Evolutionary conservation across 64 coral and sea anemone genomes (phyloP).

Genomic region (Dendrophyllia cribrosa): DNA sequence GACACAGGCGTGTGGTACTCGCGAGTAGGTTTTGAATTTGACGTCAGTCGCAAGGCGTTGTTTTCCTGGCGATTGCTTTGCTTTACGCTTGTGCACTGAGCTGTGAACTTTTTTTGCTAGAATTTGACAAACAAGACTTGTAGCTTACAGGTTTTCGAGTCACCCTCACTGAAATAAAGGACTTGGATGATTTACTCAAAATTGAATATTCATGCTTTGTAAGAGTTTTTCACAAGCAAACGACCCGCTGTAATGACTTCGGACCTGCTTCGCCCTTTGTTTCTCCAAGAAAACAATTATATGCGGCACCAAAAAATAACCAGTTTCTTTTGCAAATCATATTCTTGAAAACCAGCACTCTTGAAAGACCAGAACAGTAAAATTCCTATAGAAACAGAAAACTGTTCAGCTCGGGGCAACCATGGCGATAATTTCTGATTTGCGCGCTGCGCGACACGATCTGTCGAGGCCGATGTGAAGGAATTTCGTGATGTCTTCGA

Average conservation of each 20-base stretch:
- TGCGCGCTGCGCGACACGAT: no score
- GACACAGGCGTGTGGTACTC: constrained; percentile 9
- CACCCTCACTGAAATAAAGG: constrained; percentile 66
- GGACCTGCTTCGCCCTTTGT: constrained; percentile 75
- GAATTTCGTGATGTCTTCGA: constrained; percentile 37
- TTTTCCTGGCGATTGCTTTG: background rate
- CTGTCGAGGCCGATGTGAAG: constrained; percentile 26
- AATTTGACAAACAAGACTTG: constrained; percentile 63
- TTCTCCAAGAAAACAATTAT: constrained; percentile 23
- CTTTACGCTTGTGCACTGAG: constrained; percentile 35
- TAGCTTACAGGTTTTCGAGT: constrained; percentile 66
- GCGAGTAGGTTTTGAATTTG: constrained; percentile 17
- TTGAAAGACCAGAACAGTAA: background rate
- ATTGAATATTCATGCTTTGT: constrained; percentile 85
- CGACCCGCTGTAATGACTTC: constrained; percentile 22
- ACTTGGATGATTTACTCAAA: constrained; percentile 40
- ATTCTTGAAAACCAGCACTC: background rate
- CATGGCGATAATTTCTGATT: background rate
- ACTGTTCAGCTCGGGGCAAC: background rate
- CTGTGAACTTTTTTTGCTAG: constrained; percentile 36
- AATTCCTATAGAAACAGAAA: background rate
- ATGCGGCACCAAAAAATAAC: constrained; percentile 31
- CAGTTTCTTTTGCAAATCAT: constrained; percentile 10
- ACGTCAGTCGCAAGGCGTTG: background rate
- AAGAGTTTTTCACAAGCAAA: constrained; percentile 57